phyloP scores from a whole-genome alignment of 2,888 invertebrate species.

The Apantesis nais region DNA sequence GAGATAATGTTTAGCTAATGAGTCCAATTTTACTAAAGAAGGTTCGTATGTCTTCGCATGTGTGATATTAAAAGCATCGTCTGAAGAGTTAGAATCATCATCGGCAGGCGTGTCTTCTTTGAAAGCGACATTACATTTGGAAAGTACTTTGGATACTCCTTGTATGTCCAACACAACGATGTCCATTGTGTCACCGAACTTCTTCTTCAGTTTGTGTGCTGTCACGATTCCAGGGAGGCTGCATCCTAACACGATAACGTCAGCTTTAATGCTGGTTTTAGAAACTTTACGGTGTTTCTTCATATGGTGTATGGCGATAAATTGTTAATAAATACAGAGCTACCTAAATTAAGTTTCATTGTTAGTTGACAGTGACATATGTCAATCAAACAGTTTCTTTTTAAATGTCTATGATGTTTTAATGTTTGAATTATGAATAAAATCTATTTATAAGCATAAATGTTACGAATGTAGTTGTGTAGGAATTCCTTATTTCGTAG shows the following conservation, averaged over 20 bases:
- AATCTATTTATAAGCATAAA: background rate
- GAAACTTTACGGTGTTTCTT: conserved; percentile 34
- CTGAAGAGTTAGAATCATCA: background rate
- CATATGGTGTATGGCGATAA: conserved; percentile 20
- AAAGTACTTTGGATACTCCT: conserved; percentile 24
- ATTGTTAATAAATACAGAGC: conserved; percentile 1
- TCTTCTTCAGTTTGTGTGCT: conserved; percentile 75
- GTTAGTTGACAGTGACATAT: conserved; percentile 12
- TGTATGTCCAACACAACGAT: conserved; percentile 72
- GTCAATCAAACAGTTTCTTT: background rate
- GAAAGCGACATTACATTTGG: conserved; percentile 69
- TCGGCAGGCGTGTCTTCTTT: conserved; percentile 28
- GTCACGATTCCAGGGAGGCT: conserved; percentile 77
- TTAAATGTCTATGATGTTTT: background rate
- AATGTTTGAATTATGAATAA: background rate
- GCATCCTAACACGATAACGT: conserved; percentile 78
- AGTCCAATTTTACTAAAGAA: conserved; percentile 17
- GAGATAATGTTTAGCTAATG: conserved; percentile 61
- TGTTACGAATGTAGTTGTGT: background rate
- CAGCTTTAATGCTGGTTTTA: conserved; percentile 63
- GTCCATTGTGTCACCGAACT: conserved; percentile 74
- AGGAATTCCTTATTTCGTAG: background rate
- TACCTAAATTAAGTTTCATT: conserved; percentile 12
- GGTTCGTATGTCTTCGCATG: background rate
- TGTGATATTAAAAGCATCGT: conserved; percentile 15